A percentile compares a stretch with the other conserved stretches of the same genome.
phyloP scores from a whole-genome alignment of 2,888 invertebrate genomes.

The Alcis repandata region DNA sequence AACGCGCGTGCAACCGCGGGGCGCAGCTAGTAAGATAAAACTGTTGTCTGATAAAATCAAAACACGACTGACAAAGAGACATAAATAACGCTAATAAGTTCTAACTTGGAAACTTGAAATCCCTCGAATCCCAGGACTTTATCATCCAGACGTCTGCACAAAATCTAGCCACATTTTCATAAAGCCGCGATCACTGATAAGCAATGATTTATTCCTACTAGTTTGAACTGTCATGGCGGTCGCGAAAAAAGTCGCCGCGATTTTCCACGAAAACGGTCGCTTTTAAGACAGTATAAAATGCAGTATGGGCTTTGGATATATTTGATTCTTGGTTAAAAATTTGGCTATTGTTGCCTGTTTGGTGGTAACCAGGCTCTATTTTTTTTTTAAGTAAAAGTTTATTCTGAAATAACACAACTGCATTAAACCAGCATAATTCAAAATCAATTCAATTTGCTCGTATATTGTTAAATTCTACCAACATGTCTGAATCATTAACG shows the following conservation, averaged over 20 bases:
- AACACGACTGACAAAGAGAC: background rate
- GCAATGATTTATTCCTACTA: slow-evolving; percentile 50
- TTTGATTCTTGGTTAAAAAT: too few relatives aligned
- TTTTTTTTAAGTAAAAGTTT: too few relatives aligned
- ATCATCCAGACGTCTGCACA: slow-evolving; percentile 45
- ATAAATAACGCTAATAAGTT: slow-evolving; percentile 9
- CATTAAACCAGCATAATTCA: too few relatives aligned
- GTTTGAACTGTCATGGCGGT: slow-evolving; percentile 47
- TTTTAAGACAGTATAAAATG: slow-evolving; percentile 4
- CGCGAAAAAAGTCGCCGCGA: slow-evolving; percentile 45
- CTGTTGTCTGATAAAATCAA: background rate
- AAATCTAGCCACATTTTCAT: slow-evolving; percentile 50
- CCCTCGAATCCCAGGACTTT: slow-evolving; percentile 21
- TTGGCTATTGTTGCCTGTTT: too few relatives aligned
- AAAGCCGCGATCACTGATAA: slow-evolving; percentile 48
- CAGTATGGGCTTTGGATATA: slow-evolving; percentile 15
- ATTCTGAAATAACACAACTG: too few relatives aligned
- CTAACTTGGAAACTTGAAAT: slow-evolving; percentile 23
- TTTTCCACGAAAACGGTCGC: slow-evolving; percentile 45
- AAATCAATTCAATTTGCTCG: too few relatives aligned
- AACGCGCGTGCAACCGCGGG: too few relatives aligned
- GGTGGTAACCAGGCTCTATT: too few relatives aligned
- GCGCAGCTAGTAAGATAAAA: too few relatives aligned
- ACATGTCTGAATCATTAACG: too few relatives aligned
- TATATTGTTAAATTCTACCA: too few relatives aligned